A percentile compares a stretch with the other conserved stretches of the same genome.
Conservation (phyloP, 2,113 vertebrate genomes). For the Cebus imitator region DNA sequence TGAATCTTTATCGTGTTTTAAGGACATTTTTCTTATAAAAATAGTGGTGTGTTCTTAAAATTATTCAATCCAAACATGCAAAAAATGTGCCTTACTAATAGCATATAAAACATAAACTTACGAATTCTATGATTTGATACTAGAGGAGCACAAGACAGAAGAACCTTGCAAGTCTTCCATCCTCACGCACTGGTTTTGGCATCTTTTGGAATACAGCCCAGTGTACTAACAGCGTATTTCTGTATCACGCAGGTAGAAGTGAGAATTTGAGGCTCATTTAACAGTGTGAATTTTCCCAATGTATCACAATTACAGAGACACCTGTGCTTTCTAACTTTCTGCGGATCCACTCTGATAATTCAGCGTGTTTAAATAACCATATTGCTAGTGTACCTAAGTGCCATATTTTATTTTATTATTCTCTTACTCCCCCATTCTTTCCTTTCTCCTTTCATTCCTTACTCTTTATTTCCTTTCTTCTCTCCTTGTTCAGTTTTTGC, state of each 20-base stretch:
- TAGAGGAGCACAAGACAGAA: conserved; percentile 62
- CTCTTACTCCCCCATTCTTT: background rate
- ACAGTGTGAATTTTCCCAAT: conserved; percentile 85
- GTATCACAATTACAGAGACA: conserved; percentile 85
- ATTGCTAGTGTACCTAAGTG: conserved; percentile 72
- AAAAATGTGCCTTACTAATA: conserved; percentile 57
- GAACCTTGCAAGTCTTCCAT: conserved; percentile 71
- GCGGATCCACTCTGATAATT: conserved; percentile 82
- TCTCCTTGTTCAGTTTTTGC: background rate
- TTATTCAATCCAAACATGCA: conserved; percentile 68
- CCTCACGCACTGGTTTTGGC: conserved; percentile 72
- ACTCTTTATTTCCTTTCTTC: background rate
- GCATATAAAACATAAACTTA: conserved; percentile 73
- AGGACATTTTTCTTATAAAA: conserved; percentile 40
- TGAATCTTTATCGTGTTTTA: background rate
- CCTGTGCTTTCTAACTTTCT: conserved; percentile 85
- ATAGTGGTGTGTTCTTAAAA: conserved; percentile 50
- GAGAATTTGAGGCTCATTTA: conserved; percentile 84
- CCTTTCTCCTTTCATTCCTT: background rate
- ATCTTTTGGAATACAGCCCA: conserved; percentile 72
- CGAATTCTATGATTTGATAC: conserved; percentile 68
- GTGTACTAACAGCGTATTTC: conserved; percentile 76
- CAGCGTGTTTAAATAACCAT: conserved; percentile 69
- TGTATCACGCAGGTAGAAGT: conserved; percentile 84
- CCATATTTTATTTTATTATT: background rate